A percentile compares a stretch with the other conserved stretches of the same genome.
phyloP scores from a whole-genome alignment of 2,113 vertebrate genomes.

The Donacobius atricapilla region DNA sequence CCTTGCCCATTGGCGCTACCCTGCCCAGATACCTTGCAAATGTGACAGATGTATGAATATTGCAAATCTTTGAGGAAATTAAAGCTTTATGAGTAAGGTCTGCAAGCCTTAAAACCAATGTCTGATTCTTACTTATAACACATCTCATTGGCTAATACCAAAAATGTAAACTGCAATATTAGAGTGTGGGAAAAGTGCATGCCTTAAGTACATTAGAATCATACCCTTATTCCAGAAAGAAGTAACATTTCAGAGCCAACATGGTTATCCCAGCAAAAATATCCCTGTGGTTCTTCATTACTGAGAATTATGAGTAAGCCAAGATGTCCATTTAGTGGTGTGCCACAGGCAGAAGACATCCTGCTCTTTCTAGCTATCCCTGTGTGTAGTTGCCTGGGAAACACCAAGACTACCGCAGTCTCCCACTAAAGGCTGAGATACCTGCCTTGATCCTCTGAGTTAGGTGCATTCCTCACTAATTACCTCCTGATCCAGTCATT shows the following conservation, averaged over 20 bases:
- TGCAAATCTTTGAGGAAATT: conserved; percentile 31
- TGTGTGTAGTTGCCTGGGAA: neutral
- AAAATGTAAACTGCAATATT: neutral
- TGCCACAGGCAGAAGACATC: neutral
- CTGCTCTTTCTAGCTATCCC: neutral
- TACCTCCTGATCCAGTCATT: neutral
- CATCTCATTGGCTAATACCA: neutral
- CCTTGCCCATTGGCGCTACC: neutral
- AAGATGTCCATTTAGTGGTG: neutral
- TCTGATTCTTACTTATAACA: conserved; percentile 39
- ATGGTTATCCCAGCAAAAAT: neutral
- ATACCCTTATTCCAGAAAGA: neutral
- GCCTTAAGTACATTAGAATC: neutral
- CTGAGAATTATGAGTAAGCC: neutral
- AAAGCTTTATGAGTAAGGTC: conserved; percentile 24
- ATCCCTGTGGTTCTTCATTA: neutral
- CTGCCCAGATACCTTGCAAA: neutral
- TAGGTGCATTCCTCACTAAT: neutral
- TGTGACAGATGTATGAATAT: conserved; percentile 1
- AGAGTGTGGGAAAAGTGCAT: conserved; percentile 28
- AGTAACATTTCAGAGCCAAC: neutral
- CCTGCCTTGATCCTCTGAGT: neutral
- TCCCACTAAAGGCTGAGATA: neutral
- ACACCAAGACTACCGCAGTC: neutral
- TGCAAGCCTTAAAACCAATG: conserved; percentile 33